These are phyloP conservation scores for Suncus etruscus DNA, from an alignment of 2,113 vertebrate genomes.

Conservation along the genomic window DNA sequence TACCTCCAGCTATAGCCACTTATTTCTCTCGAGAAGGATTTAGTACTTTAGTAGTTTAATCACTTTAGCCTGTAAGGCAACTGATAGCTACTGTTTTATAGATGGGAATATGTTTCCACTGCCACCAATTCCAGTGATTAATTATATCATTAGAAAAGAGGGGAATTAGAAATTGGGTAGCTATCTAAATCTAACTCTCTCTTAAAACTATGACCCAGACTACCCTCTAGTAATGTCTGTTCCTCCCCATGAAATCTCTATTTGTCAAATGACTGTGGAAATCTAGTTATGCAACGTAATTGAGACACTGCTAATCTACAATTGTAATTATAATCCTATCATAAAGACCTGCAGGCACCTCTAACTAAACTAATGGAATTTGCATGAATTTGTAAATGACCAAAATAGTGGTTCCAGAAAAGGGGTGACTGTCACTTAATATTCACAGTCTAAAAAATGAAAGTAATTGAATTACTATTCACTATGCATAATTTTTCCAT, in stretches of 20 bases:
- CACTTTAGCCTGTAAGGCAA: not conserved
- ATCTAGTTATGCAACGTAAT: not conserved
- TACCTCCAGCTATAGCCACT: not conserved
- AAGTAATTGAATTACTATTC: constrained; percentile 30
- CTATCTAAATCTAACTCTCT: not conserved
- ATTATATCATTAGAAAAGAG: not conserved
- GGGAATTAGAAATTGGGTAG: not conserved
- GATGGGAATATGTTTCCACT: not conserved
- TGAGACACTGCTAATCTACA: not conserved
- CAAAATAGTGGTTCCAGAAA: constrained; percentile 11
- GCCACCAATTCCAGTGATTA: not conserved
- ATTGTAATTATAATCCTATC: constrained; percentile 23
- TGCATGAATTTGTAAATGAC: constrained; percentile 23
- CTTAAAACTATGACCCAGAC: not conserved
- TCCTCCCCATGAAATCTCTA: not conserved
- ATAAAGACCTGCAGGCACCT: not conserved
- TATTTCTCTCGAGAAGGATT: not conserved
- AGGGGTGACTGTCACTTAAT: not conserved
- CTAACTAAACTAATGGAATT: constrained; percentile 1
- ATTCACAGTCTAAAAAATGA: not conserved
- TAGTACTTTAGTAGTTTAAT: not conserved
- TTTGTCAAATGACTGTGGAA: constrained; percentile 44
- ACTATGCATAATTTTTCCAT: not conserved
- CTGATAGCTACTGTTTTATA: not conserved
- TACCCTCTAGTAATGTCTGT: not conserved